phyloP scores from a whole-genome alignment of 1,140 invertebrate genomes.

The Neodiprion virginianus region DNA sequence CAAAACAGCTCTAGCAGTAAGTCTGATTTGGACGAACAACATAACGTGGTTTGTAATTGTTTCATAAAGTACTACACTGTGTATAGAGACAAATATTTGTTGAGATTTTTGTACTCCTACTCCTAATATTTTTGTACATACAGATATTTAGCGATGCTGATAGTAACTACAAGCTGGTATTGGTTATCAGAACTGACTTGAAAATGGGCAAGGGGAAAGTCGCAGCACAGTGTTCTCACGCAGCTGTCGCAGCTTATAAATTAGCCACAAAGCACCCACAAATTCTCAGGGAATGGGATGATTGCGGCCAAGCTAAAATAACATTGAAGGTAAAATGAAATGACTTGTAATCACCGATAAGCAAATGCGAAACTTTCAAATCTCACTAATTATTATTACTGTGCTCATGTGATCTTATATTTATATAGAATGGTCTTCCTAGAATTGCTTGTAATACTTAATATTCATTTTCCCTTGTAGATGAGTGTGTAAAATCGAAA shows the following conservation, averaged over 20 bases:
- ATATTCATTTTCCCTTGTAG: too few relatives aligned
- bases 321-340: slow-evolving; percentile 69
- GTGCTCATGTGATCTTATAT: not conserved
- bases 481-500: not conserved
- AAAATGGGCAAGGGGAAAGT: slow-evolving; percentile 96
- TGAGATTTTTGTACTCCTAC: too few relatives aligned
- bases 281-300: slow-evolving; percentile 77
- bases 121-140: not conserved
- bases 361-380: slow-evolving; percentile 6
- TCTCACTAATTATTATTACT: not conserved
- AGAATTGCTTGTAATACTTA: too few relatives aligned
- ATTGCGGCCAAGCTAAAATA: slow-evolving; percentile 83
- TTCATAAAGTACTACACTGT: not conserved
- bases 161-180: slow-evolving; percentile 78
- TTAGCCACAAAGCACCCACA: slow-evolving; percentile 67
- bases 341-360: slow-evolving; percentile 21
- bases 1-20: not conserved
- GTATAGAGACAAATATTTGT: not conserved
- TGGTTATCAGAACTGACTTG: slow-evolving; percentile 88
- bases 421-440: too few relatives aligned
- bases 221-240: slow-evolving; percentile 92
- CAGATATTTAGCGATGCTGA: slow-evolving; percentile 32
- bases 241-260: slow-evolving; percentile 82
- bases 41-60: not conserved
- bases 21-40: not conserved